Conservation (phyloP, 2,113 vertebrate species). For the Furnarius figulus region DNA sequence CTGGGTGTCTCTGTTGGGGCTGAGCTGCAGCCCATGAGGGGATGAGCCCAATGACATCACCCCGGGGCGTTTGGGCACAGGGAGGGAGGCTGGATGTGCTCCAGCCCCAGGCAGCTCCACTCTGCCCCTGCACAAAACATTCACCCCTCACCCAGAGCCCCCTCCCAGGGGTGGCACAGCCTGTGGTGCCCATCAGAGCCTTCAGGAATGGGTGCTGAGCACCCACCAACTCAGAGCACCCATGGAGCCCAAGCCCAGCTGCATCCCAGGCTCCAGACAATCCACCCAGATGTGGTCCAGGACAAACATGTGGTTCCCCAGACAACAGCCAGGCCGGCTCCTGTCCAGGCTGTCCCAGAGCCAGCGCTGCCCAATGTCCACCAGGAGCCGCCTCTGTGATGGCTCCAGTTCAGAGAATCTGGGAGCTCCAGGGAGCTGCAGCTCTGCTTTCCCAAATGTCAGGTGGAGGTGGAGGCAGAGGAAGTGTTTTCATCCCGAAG, state of each 20-base stretch:
- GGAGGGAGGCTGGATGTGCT: background rate
- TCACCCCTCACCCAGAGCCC: background rate
- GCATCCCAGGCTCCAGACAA: background rate
- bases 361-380: background rate
- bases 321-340: background rate
- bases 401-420: background rate
- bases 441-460: constrained; percentile 22
- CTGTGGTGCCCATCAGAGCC: background rate
- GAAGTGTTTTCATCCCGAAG: constrained; percentile 46
- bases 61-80: fast-evolving
- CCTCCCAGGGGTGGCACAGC: fast-evolving
- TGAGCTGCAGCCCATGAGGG: background rate
- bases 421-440: background rate
- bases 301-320: background rate
- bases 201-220: fast-evolving
- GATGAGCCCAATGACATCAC: background rate
- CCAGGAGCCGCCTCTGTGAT: background rate
- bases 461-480: constrained; percentile 47
- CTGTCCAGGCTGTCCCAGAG: background rate
- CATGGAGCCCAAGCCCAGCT: background rate
- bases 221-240: background rate
- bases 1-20: background rate
- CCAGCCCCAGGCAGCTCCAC: background rate
- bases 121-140: background rate
- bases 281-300: background rate